Base-by-base conservation (phyloP, 2,113 vertebrate genomes). In the Carollia perspicillata region DNA sequence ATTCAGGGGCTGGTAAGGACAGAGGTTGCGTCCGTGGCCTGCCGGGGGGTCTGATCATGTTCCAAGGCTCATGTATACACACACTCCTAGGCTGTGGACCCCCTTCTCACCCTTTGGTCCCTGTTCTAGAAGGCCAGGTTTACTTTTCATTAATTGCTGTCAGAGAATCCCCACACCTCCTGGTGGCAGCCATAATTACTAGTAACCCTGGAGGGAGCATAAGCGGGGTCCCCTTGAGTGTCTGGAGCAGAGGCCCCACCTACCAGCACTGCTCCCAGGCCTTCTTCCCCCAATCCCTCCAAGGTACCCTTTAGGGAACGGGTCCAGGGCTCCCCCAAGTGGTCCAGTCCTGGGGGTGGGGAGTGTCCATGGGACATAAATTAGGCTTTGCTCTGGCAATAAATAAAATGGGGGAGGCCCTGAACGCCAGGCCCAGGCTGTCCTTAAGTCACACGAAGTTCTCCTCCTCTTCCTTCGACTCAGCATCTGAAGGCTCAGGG, bases 391-490 rank as follows among this genome's bases (percentile, higher is more conserved):
- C 94, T 86, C 79, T 53, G 65, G 69, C 87, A 97, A 97, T 97
- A 97, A 97, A 97, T 97, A 96, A 89, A 77, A 49, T 4, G 4
- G 55, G 44, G 53, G 12, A 11, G 63, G 51, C 71, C 69, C 65
- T 55, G 47, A 53, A 69, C 40, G 14, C 84, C 88, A 75, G 93
- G 91, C 65, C 60, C 55, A 77, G 68, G 60, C 44, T 23, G 3
- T 75, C 79, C 13, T 6, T 89, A 23, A 69, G 87, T 97, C 97
- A 98, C 69, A 98, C 74, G 51, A 96, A 98, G 87, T 96, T 97
- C 89, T 97, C 93, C 37, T 97, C 89, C 60, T 96, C 90, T 63
- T 95, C 74, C 58, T 87, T 95, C 0, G 95, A 97, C 74, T 93
- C 87, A 0, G 69, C 63, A 4, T 89, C 93, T 3, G 84, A 17